A percentile compares a stretch with the other conserved stretches of the same genome.
phyloP scores from a whole-genome alignment of 2,113 vertebrate species.

The Rhodinocichla rosea region DNA sequence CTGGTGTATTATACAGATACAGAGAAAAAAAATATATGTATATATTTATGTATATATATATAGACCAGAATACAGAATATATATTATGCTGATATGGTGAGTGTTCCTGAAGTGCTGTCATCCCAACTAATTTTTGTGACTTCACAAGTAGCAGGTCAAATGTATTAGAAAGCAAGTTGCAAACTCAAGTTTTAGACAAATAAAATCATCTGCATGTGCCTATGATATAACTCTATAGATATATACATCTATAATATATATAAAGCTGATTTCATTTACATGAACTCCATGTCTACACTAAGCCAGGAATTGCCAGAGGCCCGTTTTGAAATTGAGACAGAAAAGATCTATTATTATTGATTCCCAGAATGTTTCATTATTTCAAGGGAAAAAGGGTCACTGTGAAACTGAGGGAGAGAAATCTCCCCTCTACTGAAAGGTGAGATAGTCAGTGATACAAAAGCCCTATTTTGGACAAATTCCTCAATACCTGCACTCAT shows the following conservation, averaged over 20 bases:
- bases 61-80: background rate
- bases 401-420: background rate
- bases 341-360: background rate
- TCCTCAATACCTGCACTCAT: background rate
- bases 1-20: background rate
- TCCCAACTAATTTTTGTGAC: background rate
- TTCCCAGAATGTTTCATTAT: background rate
- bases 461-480: background rate
- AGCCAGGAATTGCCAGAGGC: background rate
- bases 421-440: background rate
- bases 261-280: background rate
- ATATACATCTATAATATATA: background rate
- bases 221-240: background rate
- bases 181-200: background rate
- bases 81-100: accelerated
- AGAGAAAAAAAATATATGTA: background rate
- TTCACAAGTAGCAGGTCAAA: background rate
- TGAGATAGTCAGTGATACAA: accelerated
- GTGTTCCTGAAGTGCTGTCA: background rate
- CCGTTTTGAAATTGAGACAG: background rate
- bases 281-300: background rate
- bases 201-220: background rate
- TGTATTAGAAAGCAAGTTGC: background rate
- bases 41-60: too few species aligned
- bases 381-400: background rate